Evolutionary conservation across 2,888 invertebrate genomes (phyloP).

Genomic region (Drosophila flavopinicola): DNA sequence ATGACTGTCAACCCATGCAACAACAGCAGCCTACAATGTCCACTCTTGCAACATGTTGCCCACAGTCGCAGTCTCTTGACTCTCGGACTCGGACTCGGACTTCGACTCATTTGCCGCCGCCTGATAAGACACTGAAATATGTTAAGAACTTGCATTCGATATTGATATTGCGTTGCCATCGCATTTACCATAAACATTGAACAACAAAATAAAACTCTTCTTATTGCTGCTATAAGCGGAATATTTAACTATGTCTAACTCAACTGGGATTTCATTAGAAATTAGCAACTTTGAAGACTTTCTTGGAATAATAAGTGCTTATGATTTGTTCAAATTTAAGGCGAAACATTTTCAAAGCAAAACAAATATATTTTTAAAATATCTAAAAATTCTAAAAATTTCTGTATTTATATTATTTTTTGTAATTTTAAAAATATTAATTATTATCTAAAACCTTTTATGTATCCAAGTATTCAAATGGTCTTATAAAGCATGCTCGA

Average conservation of each 20-base stretch:
- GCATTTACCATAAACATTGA: slow-evolving; percentile 74
- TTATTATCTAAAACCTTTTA: no score
- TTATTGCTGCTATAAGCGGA: slow-evolving; percentile 3
- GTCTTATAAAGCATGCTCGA: no score
- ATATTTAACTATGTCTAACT: slow-evolving; percentile 1
- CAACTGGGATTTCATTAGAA: not conserved
- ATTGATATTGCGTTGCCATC: slow-evolving; percentile 76
- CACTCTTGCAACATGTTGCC: slow-evolving; percentile 66
- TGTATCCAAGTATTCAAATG: no score
- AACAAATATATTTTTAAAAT: no score
- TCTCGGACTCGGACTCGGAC: slow-evolving; percentile 10
- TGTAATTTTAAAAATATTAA: no score
- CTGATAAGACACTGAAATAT: slow-evolving; percentile 76
- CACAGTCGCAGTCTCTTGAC: no score
- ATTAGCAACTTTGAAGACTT: no score
- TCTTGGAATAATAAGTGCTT: no score
- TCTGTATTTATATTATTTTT: no score
- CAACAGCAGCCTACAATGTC: slow-evolving; percentile 64
- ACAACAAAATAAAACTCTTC: slow-evolving; percentile 41
- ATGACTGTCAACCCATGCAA: slow-evolving; percentile 77
- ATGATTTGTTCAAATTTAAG: no score
- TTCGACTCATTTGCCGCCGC: slow-evolving; percentile 72
- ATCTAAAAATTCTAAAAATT: no score
- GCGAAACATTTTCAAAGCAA: no score
- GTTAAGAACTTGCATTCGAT: slow-evolving; percentile 72